A percentile compares a stretch with the other conserved stretches of the same genome.
phyloP scores from a whole-genome alignment of 2,797 vertebrate species.

The Eutrigla gurnardus region DNA sequence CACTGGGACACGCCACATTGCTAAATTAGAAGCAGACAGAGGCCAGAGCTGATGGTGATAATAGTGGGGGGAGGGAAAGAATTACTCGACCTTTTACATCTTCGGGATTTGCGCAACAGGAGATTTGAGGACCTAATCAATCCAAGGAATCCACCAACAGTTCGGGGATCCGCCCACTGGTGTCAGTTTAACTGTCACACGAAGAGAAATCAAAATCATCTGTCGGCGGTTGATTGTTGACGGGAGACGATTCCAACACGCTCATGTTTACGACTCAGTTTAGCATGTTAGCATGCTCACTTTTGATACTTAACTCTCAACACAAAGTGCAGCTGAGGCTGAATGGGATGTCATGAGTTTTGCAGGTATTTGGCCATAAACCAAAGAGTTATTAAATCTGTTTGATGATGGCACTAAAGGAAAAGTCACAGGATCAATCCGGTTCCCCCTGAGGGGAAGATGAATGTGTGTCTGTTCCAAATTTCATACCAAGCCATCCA shows the following conservation, averaged over 20 bases:
- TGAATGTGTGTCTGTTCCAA: neutral
- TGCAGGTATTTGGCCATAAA: neutral
- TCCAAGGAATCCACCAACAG: neutral
- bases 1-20: constrained; percentile 58
- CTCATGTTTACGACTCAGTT: neutral
- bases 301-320: neutral
- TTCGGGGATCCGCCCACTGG: neutral
- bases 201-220: neutral
- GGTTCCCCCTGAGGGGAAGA: neutral
- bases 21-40: constrained; percentile 70
- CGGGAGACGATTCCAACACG: neutral
- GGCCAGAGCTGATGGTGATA: constrained; percentile 23
- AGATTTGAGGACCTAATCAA: neutral
- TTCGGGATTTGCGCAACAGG: neutral
- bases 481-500: neutral
- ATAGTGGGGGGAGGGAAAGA: neutral
- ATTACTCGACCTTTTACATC: neutral
- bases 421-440: neutral
- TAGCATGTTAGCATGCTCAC: neutral
- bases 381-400: neutral
- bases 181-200: neutral
- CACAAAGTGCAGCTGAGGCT: neutral
- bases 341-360: neutral
- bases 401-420: neutral
- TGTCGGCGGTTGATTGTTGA: neutral